These are phyloP conservation scores for Pelecanus crispus DNA, from an alignment of 2,113 vertebrate species.

Conservation along the genomic window DNA sequence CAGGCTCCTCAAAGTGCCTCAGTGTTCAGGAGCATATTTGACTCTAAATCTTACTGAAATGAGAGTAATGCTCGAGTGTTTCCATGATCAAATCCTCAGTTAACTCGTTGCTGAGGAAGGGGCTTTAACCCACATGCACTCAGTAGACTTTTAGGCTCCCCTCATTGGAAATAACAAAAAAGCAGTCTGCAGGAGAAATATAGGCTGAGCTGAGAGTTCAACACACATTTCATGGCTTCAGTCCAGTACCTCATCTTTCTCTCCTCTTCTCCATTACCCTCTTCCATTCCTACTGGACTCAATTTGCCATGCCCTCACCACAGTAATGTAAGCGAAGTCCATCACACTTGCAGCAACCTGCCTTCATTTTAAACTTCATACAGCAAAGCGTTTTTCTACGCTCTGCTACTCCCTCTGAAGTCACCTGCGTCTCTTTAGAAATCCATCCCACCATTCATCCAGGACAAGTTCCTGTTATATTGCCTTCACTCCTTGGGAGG, in stretches of 20 bases:
- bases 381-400: neutral
- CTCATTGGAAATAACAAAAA: neutral
- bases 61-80: neutral
- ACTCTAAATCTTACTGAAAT: neutral
- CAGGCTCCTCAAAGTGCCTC: neutral
- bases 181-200: neutral
- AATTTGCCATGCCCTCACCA: neutral
- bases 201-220: neutral
- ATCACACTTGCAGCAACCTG: neutral
- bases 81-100: neutral
- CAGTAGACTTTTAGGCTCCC: neutral
- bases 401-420: neutral
- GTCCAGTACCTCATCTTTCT: neutral
- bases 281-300: neutral
- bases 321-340: neutral
- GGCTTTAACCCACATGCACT: neutral
- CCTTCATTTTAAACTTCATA: neutral
- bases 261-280: neutral
- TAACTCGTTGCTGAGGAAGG: neutral
- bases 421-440: neutral
- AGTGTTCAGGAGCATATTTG: neutral
- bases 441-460: neutral
- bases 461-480: neutral
- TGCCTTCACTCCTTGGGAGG: slow-evolving; percentile 3
- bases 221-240: neutral